Evolutionary conservation across 2,888 invertebrate genomes (phyloP).

Genomic region (Achlya flavicornis): DNA sequence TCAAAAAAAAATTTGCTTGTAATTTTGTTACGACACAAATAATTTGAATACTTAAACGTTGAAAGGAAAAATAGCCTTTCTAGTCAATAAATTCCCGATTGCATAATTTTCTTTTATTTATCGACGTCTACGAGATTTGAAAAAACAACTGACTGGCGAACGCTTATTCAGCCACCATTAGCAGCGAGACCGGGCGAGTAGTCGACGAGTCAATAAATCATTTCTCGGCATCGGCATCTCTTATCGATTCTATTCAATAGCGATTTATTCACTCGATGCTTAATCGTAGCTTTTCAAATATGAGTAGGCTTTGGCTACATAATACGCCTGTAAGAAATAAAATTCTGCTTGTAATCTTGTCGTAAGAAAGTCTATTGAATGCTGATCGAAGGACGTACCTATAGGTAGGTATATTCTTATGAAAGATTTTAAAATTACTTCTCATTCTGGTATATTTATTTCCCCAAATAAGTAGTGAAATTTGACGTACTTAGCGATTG

Average conservation of each 20-base stretch:
- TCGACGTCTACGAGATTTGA: constrained; percentile 41
- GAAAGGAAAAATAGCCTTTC: not conserved
- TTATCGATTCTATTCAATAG: constrained; percentile 74
- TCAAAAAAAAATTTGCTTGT: not conserved
- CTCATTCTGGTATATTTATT: too few species aligned
- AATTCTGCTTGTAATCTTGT: constrained; percentile 40
- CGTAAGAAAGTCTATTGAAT: constrained; percentile 9
- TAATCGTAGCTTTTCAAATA: constrained; percentile 61
- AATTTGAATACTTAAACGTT: not conserved
- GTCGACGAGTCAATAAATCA: constrained; percentile 77
- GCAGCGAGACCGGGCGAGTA: constrained; percentile 44
- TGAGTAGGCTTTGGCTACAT: constrained; percentile 55
- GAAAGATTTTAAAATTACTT: too few species aligned
- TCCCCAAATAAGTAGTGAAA: too few species aligned
- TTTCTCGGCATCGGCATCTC: constrained; percentile 69
- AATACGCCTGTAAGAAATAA: constrained; percentile 42
- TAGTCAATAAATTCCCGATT: constrained; percentile 31
- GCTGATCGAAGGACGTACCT: not conserved
- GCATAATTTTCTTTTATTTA: constrained; percentile 56
- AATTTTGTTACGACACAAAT: not conserved
- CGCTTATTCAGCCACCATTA: constrained; percentile 57
- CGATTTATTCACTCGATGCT: constrained; percentile 61
- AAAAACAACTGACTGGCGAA: constrained; percentile 49
- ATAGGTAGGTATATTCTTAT: constrained; percentile 14
- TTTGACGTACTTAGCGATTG: too few species aligned